Base-by-base conservation (phyloP, 1,140 invertebrate species). In the Drosophila saltans region DNA sequence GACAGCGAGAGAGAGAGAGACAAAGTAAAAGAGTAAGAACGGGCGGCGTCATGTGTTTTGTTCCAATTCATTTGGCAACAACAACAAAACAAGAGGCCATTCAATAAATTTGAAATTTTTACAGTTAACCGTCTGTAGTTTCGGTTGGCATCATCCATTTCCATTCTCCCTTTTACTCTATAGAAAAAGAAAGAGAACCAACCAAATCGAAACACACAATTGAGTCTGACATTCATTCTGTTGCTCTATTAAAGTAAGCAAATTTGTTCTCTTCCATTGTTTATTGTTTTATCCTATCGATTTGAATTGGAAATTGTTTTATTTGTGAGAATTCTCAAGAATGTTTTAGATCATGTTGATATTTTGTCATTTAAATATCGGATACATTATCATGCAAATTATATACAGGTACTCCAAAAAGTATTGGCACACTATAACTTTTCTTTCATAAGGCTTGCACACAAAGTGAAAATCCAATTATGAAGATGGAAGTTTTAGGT, bases 11-110 rank as follows among this genome's bases (percentile, higher is more conserved):
- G 28, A 30, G 28, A 30, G 28, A 39, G 7, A 48, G 8, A 59
- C n/a, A 8, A 26, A 30, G 28, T 30, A 30, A 30, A 41, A 33
- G 28, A 41, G 24, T 26, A 48, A 62, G 10, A 33, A 39, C 10
- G 55, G 45, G 30, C 10, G 55, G 45, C 55, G 40, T 66, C 45
- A 24, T 62, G 48, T 24, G 77, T 61, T 62, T 86, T 69, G 83
- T 86, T 86, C 80, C 83, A 77, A 74, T 83, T 86, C 83, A 86
- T 86, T 86, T 77, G 80, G 76, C 80, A 88, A 81, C 52, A 81
- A 80, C 77, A 84, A 80, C 52, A 2, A 36, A 36, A 36, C 33
- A 36, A 36, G 33, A 69, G 59, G 80, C 43, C 69, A 79, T 79
- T 69, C 69, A 86, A 79, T 86, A 77, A 84, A 80, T 81, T 85